Evolutionary conservation across 2,797 vertebrate genomes (phyloP), one percentile per base, ranked within the genome.

Genomic region (Brotula barbata): DNA sequence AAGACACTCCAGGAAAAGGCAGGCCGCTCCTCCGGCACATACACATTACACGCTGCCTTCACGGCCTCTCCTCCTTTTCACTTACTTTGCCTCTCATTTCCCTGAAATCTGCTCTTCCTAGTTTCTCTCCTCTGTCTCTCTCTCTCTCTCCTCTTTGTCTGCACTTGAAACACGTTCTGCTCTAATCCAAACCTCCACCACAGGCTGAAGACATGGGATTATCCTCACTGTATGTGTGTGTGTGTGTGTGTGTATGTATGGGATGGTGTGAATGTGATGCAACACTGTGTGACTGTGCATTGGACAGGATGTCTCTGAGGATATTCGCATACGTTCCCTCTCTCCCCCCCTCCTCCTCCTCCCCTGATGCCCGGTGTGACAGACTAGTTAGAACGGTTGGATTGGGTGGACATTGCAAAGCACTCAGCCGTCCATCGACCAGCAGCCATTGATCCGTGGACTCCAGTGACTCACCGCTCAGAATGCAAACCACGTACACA

Each of bases 361-460:
- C n/a, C n/a, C n/a, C n/a, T n/a, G n/a, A n/a, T n/a, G n/a, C n/a
- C n/a, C n/a, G n/a, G 71, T 59, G 59, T 71, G 72, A 78, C 77
- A 67, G 66, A 81, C 71, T 39, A 64, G 48, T 74, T 58, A 46
- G 72, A 73, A 70, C 53, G 70, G 60, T 68, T 78, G 75, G 55
- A 71, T 75, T 69, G 71, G 73, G 77, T 78, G 84, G 82, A 81
- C 73, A 53, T 77, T 79, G 84, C 79, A 83, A 78, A 87, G 81
- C 86, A 85, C 81, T 88, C 85, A 81, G 76, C 75, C 82, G 21
- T 84, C 68, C 74, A 88, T 89, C 73, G 85, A 89, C 80, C 62
- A 19, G 44, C 77, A 58, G 76, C 58, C 80, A 88, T 88, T 80
- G 87, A 89, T 88, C 78, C 83, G 76, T 75, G 44, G 75, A 86